Conservation (phyloP, 2,797 vertebrate genomes). For the Alexandromys oeconomus region DNA sequence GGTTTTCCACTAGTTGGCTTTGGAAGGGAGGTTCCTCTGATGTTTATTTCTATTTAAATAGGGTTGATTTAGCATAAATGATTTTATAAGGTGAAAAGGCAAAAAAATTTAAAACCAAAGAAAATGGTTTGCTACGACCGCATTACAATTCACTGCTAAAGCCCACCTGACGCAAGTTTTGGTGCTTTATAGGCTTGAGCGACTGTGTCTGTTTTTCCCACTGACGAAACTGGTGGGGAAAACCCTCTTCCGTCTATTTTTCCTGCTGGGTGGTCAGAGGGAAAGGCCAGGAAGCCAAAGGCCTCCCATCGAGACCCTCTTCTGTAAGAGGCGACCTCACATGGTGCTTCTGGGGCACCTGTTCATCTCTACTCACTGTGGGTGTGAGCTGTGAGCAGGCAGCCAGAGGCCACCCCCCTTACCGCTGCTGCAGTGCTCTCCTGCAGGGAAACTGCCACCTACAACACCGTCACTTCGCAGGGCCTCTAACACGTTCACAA, state of each 20-base stretch:
- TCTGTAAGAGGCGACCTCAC: constrained; percentile 88
- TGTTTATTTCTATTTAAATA: constrained; percentile 21
- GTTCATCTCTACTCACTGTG: constrained; percentile 82
- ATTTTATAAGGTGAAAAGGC: constrained; percentile 80
- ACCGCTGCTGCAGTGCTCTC: too few relatives aligned
- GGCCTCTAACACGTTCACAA: not conserved
- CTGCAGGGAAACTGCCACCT: not conserved
- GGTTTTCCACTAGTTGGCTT: constrained; percentile 49
- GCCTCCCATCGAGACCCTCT: constrained; percentile 86
- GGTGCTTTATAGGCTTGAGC: not conserved
- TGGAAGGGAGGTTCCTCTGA: constrained; percentile 29
- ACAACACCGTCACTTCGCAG: rapidly evolving
- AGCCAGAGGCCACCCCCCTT: not conserved
- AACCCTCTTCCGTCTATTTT: constrained; percentile 46
- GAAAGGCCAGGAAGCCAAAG: constrained; percentile 89
- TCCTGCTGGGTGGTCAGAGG: constrained; percentile 88
- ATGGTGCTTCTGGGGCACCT: constrained; percentile 86
- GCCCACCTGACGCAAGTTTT: constrained; percentile 74
- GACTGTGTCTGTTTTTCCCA: not conserved
- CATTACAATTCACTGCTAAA: constrained; percentile 43
- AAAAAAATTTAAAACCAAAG: constrained; percentile 55
- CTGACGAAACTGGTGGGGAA: constrained; percentile 61
- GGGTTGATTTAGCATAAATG: constrained; percentile 76
- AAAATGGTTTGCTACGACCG: constrained; percentile 75
- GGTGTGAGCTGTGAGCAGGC: not conserved